Base-by-base conservation (phyloP, 2,888 invertebrate species). In the Pseudococcus jackbeardsleyi region DNA sequence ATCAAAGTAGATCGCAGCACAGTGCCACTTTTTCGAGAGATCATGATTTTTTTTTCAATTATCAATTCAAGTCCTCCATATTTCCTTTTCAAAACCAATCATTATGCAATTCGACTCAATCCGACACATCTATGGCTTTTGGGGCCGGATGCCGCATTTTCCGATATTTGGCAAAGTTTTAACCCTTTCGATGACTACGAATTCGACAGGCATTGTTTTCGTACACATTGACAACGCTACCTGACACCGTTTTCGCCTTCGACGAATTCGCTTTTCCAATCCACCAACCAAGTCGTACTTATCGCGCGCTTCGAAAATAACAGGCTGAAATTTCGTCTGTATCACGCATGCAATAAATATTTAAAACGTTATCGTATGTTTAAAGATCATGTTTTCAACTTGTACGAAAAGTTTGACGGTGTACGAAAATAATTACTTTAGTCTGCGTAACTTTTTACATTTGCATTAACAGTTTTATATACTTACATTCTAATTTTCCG, bases 391-490 rank as follows among this genome's bases (percentile, higher is more conserved):
- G 72, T 72, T 72, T 72, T 33, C 72, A 72, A 72, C 33, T 72
- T 72, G 72, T 72, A 72, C 72, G 72, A 17, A 72, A 72, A 72
- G 72, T 72, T 72, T 72, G 33, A 72, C 72, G 72, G 33, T 72
- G 72, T 72, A 72, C 72, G 72, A 72, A 72, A 72, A 72, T 72
- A 72, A 72, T 72, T 72, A 72, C 72, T 72, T 72, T 72, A 72
- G 72, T 17, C 26, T 33, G 72, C 68, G 59, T 64, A 72, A 72
- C 72, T 72, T 72, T 72, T 72, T 72, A 72, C 72, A 72, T 72
- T 72, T 72, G 72, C 72, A 72, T 72, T 72, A 72, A 33, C 72
- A 72, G 33, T 72, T 72, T 72, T 72, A 72, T 72, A 72, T 72
- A 72, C 72, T 39, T 72, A 72, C 72, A 72, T 72, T 72, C 72